A percentile compares a stretch with the other conserved stretches of the same genome.
Conservation (phyloP, 1,140 invertebrate species). For the Sarcophaga peregrina region DNA sequence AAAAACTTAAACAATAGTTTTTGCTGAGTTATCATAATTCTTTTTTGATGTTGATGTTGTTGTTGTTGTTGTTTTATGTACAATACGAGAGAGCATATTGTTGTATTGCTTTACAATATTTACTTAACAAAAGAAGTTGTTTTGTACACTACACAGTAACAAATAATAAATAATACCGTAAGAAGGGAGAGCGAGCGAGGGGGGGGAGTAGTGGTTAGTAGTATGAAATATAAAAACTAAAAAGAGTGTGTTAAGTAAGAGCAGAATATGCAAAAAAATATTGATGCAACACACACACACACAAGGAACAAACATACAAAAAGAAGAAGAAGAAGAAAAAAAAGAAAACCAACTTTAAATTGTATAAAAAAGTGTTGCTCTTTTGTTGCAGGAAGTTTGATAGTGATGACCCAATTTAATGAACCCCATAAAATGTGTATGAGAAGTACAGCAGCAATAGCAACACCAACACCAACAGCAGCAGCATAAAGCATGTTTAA, state of each 20-base stretch:
- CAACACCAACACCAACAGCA: no score
- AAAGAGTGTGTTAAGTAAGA: neutral
- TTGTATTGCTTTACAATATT: neutral
- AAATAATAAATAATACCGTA: no score
- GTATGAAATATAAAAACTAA: no score
- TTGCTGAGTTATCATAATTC: constrained; percentile 14
- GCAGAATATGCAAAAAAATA: neutral
- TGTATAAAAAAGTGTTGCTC: neutral
- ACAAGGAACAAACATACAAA: neutral
- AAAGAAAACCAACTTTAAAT: no score
- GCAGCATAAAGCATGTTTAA: no score
- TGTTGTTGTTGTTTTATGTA: no score
- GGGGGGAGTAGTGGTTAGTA: no score
- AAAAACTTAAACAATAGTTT: constrained; percentile 1
- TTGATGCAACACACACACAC: neutral
- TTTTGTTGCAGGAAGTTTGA: constrained; percentile 24
- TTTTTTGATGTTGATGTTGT: neutral
- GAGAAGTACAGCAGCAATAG: no score
- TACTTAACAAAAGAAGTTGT: neutral
- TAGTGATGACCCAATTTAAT: constrained; percentile 27
- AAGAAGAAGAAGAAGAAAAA: neutral
- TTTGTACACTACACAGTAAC: neutral
- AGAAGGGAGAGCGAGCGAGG: no score
- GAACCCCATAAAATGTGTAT: constrained; percentile 13
- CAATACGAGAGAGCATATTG: neutral